Base-by-base conservation (phyloP, 2,113 vertebrate species). In the Gadus macrocephalus region DNA sequence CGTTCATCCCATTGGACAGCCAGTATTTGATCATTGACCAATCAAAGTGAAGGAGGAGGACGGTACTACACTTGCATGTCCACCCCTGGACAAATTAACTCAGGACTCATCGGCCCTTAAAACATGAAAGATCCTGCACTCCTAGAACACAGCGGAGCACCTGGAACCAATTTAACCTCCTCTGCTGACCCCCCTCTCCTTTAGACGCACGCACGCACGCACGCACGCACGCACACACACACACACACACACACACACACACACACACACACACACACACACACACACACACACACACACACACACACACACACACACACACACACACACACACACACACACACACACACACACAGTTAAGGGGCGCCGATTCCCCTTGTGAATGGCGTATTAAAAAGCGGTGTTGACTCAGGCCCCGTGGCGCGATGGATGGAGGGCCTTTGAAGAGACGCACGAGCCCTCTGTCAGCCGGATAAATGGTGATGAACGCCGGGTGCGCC, bases 151-250 rank as follows among this genome's bases (percentile, higher is more conserved):
- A 49, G 42, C 42, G 8, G 9, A 68, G 70, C 89, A 89, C 88
- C 86, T 91, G 88, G 87, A 91, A 91, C 83, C 87, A 87, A 89
- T 91, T 88, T 87, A 86, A 87, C 86, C 87, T 88, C 79, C 85
- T 85, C 78, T n/a, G 5, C 73, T 84, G 82, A 79, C 80, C 82
- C 80, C 80, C 84, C 82, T 62, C 74, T 84, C 76, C 78, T 72
- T 49, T 49, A 49, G 42, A 8, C 42, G 0, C 42, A 49, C 5
- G 11, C 42, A 49, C 42, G 6, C 42, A 17, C 16, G 14, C 56
- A 59, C 56, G 14, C 16, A 59, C 12, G 14, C 16, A 59, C 16
- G 14, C 16, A 59, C 16, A 59, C 16, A 59, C 16, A 59, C 16
- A 59, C 16, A 59, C 16, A 59, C 16, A 59, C 56, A 59, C 42